Percentiles rank a stretch among this genome's conserved stretches.
These are phyloP conservation scores for Aphelenchoides fujianensis DNA, from an alignment of 1,140 invertebrate species.

Conservation along the genomic window DNA sequence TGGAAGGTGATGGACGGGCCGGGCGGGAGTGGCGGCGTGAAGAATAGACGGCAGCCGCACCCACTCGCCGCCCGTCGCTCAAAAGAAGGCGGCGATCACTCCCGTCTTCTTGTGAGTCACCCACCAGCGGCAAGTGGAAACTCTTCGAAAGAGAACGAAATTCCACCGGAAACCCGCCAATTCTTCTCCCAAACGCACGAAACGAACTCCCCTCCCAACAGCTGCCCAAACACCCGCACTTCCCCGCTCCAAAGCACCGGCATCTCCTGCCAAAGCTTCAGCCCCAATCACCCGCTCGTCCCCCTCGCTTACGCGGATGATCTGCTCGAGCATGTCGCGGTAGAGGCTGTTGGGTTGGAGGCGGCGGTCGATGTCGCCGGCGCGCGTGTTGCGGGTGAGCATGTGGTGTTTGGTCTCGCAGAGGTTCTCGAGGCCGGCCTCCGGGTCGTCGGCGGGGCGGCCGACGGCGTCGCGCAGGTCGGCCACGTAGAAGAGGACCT, in stretches of 20 bases:
- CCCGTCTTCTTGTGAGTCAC: too few relatives aligned
- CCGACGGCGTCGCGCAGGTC: not conserved
- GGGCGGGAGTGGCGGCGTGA: too few relatives aligned
- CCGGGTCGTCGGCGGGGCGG: conserved; percentile 77
- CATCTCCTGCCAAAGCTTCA: too few relatives aligned
- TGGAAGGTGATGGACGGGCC: too few relatives aligned
- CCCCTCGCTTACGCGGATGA: conserved; percentile 47
- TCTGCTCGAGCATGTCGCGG: conserved; percentile 70
- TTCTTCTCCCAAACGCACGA: not conserved
- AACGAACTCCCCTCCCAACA: not conserved
- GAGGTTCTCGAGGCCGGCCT: conserved; percentile 78
- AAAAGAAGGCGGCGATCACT: not conserved
- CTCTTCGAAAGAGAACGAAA: too few relatives aligned
- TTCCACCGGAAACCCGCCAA: not conserved
- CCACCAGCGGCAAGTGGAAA: too few relatives aligned
- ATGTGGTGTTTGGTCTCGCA: conserved; percentile 95
- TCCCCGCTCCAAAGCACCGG: too few relatives aligned
- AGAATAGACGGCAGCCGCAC: too few relatives aligned
- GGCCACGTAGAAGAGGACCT: conserved; percentile 27
- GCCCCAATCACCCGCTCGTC: too few relatives aligned
- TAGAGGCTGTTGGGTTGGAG: conserved; percentile 85
- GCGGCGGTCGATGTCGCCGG: conserved; percentile 81
- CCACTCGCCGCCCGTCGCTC: not conserved
- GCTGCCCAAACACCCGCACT: not conserved
- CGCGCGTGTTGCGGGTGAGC: conserved; percentile 82